Evolutionary conservation across 2,888 invertebrate genomes (phyloP).

Genomic region (Calephelis perditalis): DNA sequence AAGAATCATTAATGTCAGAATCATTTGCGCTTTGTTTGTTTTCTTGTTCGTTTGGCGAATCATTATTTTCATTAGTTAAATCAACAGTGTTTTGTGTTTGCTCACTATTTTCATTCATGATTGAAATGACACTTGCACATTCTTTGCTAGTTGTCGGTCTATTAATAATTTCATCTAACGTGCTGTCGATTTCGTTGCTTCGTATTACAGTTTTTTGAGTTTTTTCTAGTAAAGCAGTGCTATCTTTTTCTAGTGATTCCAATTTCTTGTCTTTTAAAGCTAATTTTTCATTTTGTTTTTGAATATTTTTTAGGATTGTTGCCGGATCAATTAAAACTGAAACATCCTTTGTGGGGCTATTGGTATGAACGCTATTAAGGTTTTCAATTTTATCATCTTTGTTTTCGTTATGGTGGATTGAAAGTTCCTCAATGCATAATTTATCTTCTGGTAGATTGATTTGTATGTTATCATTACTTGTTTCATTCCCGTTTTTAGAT

Average conservation of each 20-base stretch:
- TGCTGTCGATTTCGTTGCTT: background rate
- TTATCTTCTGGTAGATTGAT: background rate
- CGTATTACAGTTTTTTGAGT: background rate
- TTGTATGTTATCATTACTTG: background rate
- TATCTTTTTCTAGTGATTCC: conserved; percentile 41
- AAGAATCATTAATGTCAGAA: no score
- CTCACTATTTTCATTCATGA: background rate
- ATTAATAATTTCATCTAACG: background rate
- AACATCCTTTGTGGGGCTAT: conserved; percentile 8
- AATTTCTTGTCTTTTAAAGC: conserved; percentile 43
- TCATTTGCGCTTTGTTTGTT: background rate
- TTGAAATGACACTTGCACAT: background rate
- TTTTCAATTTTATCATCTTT: background rate
- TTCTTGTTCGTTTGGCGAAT: background rate
- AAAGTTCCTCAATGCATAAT: background rate
- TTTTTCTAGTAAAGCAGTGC: conserved; percentile 41
- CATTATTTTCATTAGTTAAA: background rate
- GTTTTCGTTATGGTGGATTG: background rate
- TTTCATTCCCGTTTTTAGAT: background rate
- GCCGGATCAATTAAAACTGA: conserved; percentile 14
- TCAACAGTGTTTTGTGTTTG: background rate
- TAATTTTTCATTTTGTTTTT: conserved; percentile 41
- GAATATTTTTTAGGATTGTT: conserved; percentile 44
- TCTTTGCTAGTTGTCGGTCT: conserved; percentile 4
- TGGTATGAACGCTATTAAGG: background rate